A percentile compares a stretch with the other conserved stretches of the same genome.
These are phyloP conservation scores for Rhagologus leucostigma DNA, from an alignment of 2,113 vertebrate genomes.

Conservation along the genomic window DNA sequence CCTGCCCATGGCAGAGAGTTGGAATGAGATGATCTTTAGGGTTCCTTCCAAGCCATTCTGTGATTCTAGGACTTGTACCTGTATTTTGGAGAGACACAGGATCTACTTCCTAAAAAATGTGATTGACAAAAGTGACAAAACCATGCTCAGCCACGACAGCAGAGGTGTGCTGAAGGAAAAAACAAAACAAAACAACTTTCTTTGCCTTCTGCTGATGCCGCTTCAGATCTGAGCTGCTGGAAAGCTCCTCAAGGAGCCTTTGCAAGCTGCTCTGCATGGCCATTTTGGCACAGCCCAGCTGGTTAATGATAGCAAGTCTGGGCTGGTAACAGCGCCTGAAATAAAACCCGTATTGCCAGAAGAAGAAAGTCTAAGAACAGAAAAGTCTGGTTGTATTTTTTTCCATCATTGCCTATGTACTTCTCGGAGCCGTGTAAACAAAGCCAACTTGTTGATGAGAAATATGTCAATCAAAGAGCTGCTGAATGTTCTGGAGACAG, in stretches of 20 bases:
- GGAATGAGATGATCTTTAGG: background rate
- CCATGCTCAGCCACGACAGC: background rate
- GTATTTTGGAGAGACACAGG: background rate
- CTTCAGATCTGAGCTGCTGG: background rate
- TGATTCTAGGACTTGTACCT: background rate
- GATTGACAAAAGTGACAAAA: background rate
- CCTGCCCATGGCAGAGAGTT: background rate
- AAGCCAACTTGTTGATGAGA: slow-evolving; percentile 67
- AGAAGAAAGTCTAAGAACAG: slow-evolving; percentile 36
- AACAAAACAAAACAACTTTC: background rate
- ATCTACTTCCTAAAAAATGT: background rate
- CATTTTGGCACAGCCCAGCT: background rate
- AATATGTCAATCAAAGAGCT: slow-evolving; percentile 63
- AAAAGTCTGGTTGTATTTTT: slow-evolving; percentile 31
- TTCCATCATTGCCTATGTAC: slow-evolving; percentile 20
- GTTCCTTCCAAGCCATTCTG: background rate
- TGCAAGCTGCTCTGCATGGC: slow-evolving; percentile 5
- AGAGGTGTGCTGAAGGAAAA: background rate
- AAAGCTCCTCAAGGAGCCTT: background rate
- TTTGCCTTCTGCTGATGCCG: background rate
- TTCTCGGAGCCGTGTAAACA: slow-evolving; percentile 42
- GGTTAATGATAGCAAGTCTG: slow-evolving; percentile 10
- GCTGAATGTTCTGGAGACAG: slow-evolving; percentile 61
- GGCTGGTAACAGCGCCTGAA: background rate
- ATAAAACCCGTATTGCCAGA: slow-evolving; percentile 5